Conservation (phyloP, 2,113 vertebrate species). For the Lophius piscatorius region DNA sequence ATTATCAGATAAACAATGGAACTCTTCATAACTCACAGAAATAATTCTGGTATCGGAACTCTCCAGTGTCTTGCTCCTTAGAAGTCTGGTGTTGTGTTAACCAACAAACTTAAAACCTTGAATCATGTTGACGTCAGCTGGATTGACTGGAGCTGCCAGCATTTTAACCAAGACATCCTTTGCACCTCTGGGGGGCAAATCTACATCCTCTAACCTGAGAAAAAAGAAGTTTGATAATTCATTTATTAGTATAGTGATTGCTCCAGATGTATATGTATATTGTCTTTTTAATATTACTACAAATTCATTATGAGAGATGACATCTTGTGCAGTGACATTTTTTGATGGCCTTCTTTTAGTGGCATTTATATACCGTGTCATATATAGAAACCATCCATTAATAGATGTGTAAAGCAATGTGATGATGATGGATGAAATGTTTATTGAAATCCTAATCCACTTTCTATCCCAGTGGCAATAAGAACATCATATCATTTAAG, state of each 20-base stretch:
- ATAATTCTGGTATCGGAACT: neutral
- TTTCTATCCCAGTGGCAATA: no score
- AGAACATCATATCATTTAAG: no score
- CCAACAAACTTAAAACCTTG: conserved; percentile 82
- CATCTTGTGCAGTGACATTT: no score
- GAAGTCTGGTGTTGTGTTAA: neutral
- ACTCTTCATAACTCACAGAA: neutral
- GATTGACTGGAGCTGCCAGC: conserved; percentile 94
- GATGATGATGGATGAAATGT: no score
- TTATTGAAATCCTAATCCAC: no score
- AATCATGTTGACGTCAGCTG: conserved; percentile 96
- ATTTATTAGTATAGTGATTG: neutral
- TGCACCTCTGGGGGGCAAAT: conserved; percentile 74
- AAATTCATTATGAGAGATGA: no score
- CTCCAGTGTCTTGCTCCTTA: neutral
- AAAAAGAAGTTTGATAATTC: neutral
- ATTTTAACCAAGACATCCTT: conserved; percentile 86
- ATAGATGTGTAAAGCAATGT: no score
- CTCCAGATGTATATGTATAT: neutral
- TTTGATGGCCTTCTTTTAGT: neutral
- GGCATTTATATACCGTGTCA: neutral
- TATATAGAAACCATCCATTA: no score
- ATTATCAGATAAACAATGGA: neutral
- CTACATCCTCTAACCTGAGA: conserved; percentile 83
- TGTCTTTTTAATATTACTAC: no score